These are phyloP conservation scores for Myotis davidii DNA, from an alignment of 2,113 vertebrate genomes.

Conservation along the genomic window DNA sequence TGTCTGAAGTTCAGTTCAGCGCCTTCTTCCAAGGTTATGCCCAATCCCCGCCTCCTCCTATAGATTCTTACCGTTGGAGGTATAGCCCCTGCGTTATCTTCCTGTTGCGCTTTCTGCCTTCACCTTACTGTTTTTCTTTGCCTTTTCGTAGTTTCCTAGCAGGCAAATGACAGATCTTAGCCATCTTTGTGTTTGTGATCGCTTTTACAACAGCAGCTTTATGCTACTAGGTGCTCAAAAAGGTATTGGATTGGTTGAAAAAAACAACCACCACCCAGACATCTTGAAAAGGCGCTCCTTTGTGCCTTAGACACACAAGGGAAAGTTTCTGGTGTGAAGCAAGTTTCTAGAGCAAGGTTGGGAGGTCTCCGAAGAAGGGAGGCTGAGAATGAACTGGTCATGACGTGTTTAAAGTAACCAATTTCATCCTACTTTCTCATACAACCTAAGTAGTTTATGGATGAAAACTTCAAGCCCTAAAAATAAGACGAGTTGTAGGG, in stretches of 20 bases:
- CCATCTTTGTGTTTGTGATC: not conserved
- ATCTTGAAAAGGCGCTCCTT: not conserved
- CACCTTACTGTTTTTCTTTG: not conserved
- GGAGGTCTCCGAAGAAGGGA: not conserved
- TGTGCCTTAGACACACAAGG: not conserved
- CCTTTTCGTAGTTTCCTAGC: not conserved
- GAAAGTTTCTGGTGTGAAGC: not conserved
- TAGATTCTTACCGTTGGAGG: not conserved
- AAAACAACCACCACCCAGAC: not conserved
- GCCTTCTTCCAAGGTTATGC: not conserved
- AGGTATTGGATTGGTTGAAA: not conserved
- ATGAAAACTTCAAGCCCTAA: not conserved
- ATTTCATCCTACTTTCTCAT: constrained; percentile 16
- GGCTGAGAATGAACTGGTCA: not conserved
- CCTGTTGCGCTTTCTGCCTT: not conserved
- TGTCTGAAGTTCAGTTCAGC: constrained; percentile 33
- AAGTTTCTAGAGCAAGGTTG: not conserved
- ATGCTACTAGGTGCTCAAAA: not conserved
- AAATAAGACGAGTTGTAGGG: not conserved
- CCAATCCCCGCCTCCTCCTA: not conserved
- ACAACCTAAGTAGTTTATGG: not conserved
- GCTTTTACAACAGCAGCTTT: constrained; percentile 2
- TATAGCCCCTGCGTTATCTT: not conserved
- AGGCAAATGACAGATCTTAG: not conserved
- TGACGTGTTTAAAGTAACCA: not conserved